Base-by-base conservation (phyloP, 2,797 vertebrate genomes). In the Cyprinella venusta region DNA sequence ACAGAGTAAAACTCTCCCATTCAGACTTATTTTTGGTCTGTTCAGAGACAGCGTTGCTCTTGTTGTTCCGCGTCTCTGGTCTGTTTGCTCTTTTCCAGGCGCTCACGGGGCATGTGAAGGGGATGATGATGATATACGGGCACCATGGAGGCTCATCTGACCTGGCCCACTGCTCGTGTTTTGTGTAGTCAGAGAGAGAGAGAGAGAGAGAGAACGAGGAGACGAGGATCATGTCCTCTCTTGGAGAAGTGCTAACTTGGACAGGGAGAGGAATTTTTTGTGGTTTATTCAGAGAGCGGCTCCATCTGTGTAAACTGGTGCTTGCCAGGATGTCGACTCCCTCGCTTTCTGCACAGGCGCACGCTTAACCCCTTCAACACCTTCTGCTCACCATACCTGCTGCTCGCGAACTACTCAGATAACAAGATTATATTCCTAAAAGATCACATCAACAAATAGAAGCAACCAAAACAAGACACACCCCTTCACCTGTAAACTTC, bases 281-380 rank as follows among this genome's bases (percentile, higher is more conserved):
- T 92, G 97, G 97, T 97, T 96, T 96, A 95, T 91, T 93, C 93
- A 93, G 91, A 95, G 96, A 97, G 96, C 96, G 95, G 94, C 96
- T 97, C 97, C 97, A 99, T 99, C 97, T 98, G 96, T 98, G 96
- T 96, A 98, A 99, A 98, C 97, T 97, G 93, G 86, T 54, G 91
- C 91, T 91, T 95, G 97, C 97, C 97, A 97, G 92, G 94, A 93
- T 89, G 95, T 93, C 77, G 85, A 94, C 94, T 94, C 92, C 92
- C 92, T 92, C 92, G 67, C 75, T 78, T 78, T 91, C 86, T 92
- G 90, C 89, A 91, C 90, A 93, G 87, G 91, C 86, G 89, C 90
- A 92, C 90, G 89, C 91, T 94, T 94, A 94, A 94, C 93, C 93
- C 93, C 88, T 90, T 93, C 91, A 91, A 89, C 90, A 89, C 92